Conservation (phyloP, 92 coral and sea anemone genomes). For the Meandrina meandrites region DNA sequence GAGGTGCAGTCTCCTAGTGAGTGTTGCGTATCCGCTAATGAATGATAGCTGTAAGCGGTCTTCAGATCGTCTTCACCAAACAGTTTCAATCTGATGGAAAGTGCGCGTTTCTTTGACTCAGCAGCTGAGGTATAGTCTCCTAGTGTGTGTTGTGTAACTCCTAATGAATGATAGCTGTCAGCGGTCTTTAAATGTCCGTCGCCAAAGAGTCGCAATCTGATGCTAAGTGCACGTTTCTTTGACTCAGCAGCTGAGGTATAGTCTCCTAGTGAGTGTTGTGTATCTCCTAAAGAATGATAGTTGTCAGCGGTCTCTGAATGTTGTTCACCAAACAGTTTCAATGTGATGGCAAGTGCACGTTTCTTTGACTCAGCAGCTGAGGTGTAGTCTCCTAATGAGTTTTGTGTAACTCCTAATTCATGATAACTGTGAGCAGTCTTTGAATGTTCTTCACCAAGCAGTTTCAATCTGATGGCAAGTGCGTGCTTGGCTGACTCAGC, state of each 20-base stretch:
- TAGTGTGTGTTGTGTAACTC: background rate
- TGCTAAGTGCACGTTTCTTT: background rate
- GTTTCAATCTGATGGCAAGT: too few species aligned
- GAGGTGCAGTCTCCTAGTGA: too few species aligned
- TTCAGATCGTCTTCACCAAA: too few species aligned
- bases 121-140: too few species aligned
- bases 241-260: background rate
- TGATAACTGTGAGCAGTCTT: too few species aligned
- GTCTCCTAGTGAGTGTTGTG: background rate
- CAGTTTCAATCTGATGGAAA: too few species aligned
- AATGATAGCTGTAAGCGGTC: too few species aligned
- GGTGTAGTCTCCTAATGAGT: background rate
- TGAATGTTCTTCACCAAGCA: background rate
- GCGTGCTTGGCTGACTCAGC: too few species aligned
- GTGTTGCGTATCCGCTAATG: too few species aligned
- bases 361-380: background rate
- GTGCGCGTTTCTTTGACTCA: background rate
- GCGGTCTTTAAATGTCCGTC: background rate
- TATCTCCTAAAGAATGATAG: background rate
- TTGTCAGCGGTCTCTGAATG: background rate
- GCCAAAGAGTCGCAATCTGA: background rate
- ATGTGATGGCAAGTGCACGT: too few species aligned
- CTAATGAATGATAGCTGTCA: background rate
- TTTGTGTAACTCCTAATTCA: background rate
- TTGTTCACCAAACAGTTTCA: too few species aligned